phyloP scores from a whole-genome alignment of 1,140 invertebrate species.

The Calosoma granatense region DNA sequence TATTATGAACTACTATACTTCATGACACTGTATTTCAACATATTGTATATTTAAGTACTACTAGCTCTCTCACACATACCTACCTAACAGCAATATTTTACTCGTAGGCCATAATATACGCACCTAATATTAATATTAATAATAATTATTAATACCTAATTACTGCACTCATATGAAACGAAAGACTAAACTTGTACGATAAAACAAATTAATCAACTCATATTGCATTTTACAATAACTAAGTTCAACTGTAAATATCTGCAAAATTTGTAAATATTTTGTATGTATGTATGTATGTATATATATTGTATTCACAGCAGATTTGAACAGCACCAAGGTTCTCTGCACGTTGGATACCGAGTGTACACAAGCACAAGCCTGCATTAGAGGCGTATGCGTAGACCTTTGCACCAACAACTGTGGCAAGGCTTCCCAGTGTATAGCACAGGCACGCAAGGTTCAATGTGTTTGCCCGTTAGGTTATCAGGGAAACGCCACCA shows the following conservation, averaged over 20 bases:
- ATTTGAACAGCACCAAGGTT: conserved; percentile 33
- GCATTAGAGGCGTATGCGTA: conserved; percentile 50
- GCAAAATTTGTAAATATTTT: conserved; percentile 18
- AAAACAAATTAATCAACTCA: conserved; percentile 2
- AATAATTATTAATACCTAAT: background rate
- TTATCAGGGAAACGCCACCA: conserved; percentile 30
- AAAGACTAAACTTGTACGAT: background rate
- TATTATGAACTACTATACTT: background rate
- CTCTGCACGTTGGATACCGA: conserved; percentile 50
- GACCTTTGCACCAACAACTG: conserved; percentile 52
- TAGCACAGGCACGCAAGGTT: conserved; percentile 42
- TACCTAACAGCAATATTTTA: background rate
- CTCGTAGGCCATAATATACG: background rate
- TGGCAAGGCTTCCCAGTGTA: conserved; percentile 47
- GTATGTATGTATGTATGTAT: conserved; percentile 33
- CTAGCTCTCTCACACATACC: background rate
- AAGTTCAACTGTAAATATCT: background rate
- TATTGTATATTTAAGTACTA: background rate
- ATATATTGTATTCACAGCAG: conserved; percentile 42
- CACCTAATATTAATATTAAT: background rate
- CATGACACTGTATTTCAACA: background rate
- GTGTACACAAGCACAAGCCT: conserved; percentile 53
- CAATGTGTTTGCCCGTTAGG: conserved; percentile 38
- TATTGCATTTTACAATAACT: background rate
- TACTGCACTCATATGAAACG: conserved; percentile 5